Base-by-base conservation (phyloP, 2,888 invertebrate genomes). In the Dorcus hopei region DNA sequence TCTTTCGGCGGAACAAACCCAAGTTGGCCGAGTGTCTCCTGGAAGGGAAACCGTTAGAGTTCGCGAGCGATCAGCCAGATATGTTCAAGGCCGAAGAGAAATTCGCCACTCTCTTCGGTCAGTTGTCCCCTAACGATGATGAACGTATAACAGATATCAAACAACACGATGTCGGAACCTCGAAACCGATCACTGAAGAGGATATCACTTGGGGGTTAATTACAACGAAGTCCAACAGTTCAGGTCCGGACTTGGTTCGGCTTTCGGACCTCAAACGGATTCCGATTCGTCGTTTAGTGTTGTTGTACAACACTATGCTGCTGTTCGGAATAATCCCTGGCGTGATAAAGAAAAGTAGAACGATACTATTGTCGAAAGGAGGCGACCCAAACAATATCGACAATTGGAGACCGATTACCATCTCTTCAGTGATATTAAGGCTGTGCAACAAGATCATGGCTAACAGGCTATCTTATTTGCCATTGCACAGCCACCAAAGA, bases 401-500 rank as follows among this genome's bases (percentile, higher is more conserved):
- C 19, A 19, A 19, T 19, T 19, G 19, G 19, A 19, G 19, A 19
- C 19, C 67, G 0, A 66, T 64, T 9, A 67, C 65, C 0, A 57
- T 67, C 0, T 48, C 61, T 23, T 64, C 64, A 14, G 40, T 57
- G 3, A 7, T 61, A 0, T 26, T 63, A 1, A 43, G 63, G 14
- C n/a, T 66, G 6, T 40, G 61, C 8, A 53, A 64, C 11, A 52
- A 52, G 9, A 57, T 63, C 8, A 14, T 65, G 3, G 61, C 60
- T 11, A 38, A 19, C 9, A 51, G 66, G 3, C 51, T 66, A 2
- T 19, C 48, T 8, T 6, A 6, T 38, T 23, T 65, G 9, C 53
- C 49, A 0, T 19, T 59, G 3, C 51, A 62, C 39, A 8, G 38
- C 5, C 4, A 38, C 9, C 65, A 66, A 43, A 14, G 62, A 2